Evolutionary conservation across 2,113 vertebrate genomes (phyloP).

Genomic region (Spizaetus ornatus): DNA sequence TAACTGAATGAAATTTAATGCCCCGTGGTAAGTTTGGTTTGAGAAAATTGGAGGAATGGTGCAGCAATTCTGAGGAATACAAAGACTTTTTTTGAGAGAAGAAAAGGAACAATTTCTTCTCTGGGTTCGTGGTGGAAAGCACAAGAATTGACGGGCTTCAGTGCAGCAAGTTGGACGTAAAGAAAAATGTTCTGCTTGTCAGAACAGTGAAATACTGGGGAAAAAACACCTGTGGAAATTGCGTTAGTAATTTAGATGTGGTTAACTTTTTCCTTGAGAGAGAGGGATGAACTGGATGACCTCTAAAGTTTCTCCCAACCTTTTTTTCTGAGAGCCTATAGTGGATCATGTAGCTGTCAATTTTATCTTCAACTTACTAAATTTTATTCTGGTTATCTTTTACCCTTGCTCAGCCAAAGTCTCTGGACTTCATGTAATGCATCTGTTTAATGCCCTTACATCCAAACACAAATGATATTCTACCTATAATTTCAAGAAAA

Average conservation of each 20-base stretch:
- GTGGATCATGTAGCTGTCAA: background rate
- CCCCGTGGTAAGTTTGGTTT: background rate
- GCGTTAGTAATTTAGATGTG: background rate
- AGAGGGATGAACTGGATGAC: background rate
- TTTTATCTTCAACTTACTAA: background rate
- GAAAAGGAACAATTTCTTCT: background rate
- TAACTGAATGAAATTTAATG: background rate
- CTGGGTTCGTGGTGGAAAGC: background rate
- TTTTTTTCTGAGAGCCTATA: background rate
- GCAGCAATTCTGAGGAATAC: background rate
- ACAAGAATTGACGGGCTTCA: background rate
- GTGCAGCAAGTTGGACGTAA: background rate
- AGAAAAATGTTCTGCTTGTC: background rate
- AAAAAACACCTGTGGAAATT: background rate
- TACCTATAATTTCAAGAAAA: background rate
- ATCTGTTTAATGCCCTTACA: background rate
- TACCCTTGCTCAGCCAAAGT: background rate
- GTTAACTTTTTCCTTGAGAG: background rate
- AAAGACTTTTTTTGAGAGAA: background rate
- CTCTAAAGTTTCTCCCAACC: background rate
- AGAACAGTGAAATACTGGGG: background rate
- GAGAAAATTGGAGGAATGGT: background rate
- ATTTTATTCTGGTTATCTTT: background rate
- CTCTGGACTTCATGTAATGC: background rate
- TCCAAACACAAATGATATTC: background rate